Evolutionary conservation across 1,140 invertebrate species (phyloP).

Genomic region (Drosophila repletoides): DNA sequence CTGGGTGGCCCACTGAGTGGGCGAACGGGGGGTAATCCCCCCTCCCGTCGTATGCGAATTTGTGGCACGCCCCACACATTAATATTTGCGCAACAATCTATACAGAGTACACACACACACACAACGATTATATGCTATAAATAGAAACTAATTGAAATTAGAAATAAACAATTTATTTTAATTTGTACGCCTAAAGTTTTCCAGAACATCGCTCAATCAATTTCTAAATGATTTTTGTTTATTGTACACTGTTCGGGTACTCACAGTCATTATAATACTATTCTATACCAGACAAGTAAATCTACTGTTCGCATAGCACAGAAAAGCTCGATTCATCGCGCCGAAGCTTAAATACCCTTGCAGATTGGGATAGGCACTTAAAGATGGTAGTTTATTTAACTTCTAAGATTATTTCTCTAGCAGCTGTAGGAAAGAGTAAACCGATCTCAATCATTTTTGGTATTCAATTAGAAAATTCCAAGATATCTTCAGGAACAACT

Average conservation of each 20-base stretch:
- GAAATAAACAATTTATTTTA: conserved; percentile 26
- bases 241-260: neutral
- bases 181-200: conserved; percentile 8
- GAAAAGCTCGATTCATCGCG: too few species aligned
- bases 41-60: conserved; percentile 11
- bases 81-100: conserved; percentile 6
- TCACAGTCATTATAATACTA: too few species aligned
- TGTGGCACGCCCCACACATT: conserved; percentile 23
- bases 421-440: too few species aligned
- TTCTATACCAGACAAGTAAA: too few species aligned
- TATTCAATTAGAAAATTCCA: too few species aligned
- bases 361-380: too few species aligned
- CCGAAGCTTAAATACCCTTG: too few species aligned
- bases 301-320: too few species aligned
- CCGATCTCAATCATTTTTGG: too few species aligned
- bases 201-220: conserved; percentile 2
- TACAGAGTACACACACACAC: neutral
- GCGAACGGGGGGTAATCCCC: conserved; percentile 2
- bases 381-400: too few species aligned
- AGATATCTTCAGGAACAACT: too few species aligned
- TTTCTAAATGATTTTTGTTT: neutral
- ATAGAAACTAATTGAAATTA: conserved; percentile 29
- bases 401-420: too few species aligned
- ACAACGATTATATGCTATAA: neutral
- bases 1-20: conserved; percentile 44